phyloP scores from a whole-genome alignment of 1,140 invertebrate genomes.

The Drosophila sturtevanti region DNA sequence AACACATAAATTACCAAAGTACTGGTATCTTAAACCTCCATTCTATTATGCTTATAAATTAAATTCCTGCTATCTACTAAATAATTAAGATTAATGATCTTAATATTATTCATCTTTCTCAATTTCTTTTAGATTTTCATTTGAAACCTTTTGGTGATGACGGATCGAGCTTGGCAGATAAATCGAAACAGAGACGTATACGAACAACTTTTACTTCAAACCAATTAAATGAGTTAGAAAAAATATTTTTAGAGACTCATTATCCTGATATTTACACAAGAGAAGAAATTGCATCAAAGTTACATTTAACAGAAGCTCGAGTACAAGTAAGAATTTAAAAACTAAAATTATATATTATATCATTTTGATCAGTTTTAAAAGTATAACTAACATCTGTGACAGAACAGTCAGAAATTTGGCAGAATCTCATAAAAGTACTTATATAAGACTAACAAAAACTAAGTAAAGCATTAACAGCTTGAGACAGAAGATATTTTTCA shows the following conservation, averaged over 20 bases:
- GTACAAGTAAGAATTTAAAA: constrained; percentile 92
- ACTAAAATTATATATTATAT: neutral
- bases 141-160: constrained; percentile 84
- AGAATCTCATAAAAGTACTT: too few species aligned
- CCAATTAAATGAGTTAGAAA: constrained; percentile 97
- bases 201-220: constrained; percentile 98
- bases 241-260: constrained; percentile 98
- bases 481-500: too few species aligned
- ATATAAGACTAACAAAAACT: too few species aligned
- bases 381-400: too few species aligned
- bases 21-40: too few species aligned
- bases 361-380: too few species aligned
- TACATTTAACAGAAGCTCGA: constrained; percentile 98
- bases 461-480: too few species aligned
- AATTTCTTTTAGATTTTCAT: constrained; percentile 50
- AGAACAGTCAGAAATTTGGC: too few species aligned
- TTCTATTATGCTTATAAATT: too few species aligned
- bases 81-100: neutral
- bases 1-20: too few species aligned
- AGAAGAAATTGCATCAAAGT: constrained; percentile 99
- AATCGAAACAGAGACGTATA: constrained; percentile 96
- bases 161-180: constrained; percentile 91
- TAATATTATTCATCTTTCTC: neutral
- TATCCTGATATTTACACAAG: constrained; percentile 99
- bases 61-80: neutral